Conservation (phyloP, 2,113 vertebrate species). For the Herpetotheres cachinnans region DNA sequence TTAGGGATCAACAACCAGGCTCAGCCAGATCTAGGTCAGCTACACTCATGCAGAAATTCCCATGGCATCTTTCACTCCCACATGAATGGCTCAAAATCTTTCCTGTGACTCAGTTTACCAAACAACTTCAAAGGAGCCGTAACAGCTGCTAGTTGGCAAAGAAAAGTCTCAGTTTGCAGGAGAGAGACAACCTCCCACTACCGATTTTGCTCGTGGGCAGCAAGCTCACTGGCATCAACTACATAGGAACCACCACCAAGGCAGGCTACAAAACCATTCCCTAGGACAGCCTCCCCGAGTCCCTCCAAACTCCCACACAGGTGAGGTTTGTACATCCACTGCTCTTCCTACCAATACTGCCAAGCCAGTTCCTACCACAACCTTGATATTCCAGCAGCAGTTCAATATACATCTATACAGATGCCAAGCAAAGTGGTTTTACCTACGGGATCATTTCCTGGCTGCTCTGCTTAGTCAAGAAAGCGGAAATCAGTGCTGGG, state of each 20-base stretch:
- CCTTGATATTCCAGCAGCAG: background rate
- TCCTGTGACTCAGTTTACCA: conserved; percentile 28
- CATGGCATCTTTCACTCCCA: background rate
- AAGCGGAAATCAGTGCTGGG: background rate
- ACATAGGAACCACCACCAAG: background rate
- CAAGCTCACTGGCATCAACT: background rate
- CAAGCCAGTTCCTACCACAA: background rate
- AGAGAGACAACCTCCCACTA: background rate
- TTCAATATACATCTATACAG: background rate
- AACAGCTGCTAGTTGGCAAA: background rate
- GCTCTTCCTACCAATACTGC: background rate
- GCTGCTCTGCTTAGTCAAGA: background rate
- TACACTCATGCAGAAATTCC: background rate
- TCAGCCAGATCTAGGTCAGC: background rate
- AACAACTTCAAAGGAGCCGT: background rate
- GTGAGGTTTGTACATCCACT: rapidly evolving
- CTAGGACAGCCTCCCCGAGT: background rate
- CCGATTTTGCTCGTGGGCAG: background rate
- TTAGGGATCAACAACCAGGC: background rate
- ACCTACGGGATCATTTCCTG: background rate
- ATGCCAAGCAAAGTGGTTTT: background rate
- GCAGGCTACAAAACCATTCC: background rate
- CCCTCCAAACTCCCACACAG: background rate
- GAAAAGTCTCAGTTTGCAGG: background rate
- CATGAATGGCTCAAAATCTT: background rate